These are phyloP conservation scores for Nannoperca australis DNA, from an alignment of 2,797 vertebrate genomes.

Conservation along the genomic window DNA sequence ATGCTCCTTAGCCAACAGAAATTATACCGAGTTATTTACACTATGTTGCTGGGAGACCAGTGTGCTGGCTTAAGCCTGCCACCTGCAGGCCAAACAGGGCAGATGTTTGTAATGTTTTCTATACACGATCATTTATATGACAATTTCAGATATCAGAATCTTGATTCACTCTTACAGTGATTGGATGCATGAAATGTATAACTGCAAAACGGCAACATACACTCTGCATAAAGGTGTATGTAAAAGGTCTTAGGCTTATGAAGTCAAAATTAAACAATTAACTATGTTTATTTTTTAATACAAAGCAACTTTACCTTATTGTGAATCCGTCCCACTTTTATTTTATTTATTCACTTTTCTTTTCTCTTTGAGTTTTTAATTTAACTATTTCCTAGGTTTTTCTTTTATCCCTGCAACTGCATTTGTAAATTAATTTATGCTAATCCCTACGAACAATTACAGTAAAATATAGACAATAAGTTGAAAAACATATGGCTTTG, in stretches of 20 bases:
- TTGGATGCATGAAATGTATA: background rate
- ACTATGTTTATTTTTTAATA: background rate
- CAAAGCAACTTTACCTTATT: background rate
- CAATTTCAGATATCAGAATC: background rate
- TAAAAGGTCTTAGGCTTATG: background rate
- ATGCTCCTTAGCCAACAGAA: background rate
- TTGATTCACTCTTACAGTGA: background rate
- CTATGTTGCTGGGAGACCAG: conserved; percentile 79
- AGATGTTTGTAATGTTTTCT: background rate
- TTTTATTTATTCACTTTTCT: background rate
- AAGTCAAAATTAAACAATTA: background rate
- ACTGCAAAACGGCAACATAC: background rate
- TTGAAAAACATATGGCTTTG: background rate
- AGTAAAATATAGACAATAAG: background rate
- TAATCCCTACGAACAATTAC: background rate
- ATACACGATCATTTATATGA: background rate
- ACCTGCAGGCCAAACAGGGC: conserved; percentile 29
- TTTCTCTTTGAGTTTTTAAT: background rate
- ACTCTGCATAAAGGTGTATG: background rate
- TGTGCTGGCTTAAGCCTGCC: conserved; percentile 23
- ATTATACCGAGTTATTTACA: conserved; percentile 70
- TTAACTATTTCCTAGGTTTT: background rate
- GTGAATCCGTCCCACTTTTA: background rate
- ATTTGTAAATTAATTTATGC: background rate
- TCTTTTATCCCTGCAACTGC: background rate